Base-by-base conservation (phyloP, 2,113 vertebrate species). In the Rhinoderma darwinii region DNA sequence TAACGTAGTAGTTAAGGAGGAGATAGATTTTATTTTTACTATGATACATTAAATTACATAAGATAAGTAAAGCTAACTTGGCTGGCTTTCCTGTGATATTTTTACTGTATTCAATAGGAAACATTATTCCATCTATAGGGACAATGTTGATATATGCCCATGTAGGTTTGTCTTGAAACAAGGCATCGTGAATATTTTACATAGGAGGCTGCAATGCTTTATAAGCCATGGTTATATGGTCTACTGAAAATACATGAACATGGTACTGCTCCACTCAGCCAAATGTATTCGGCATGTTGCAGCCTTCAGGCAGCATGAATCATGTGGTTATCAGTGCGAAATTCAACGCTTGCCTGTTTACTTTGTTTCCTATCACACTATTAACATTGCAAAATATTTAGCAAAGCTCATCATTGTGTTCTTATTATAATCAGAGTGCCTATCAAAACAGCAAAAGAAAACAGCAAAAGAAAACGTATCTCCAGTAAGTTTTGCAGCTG, bases 301-400 rank as follows among this genome's bases (percentile, higher is more conserved):
- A 72, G 32, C 20, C 70, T 20, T 74, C n/a, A 47, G 73, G n/a
- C 41, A 44, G 8, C 18, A 44, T 75, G 39, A 75, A 75, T 75
- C 73, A 75, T 75, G 37, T 7, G 41, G n/a, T 15, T 2, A 41
- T 27, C 41, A 14, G 6, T 47, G 73, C 41, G 11, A 75, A 37
- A 44, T 75, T 47, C 12, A 75, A n/a, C 73, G 22, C 25, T 75
- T 75, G 12, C 22, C 73, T 75, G 73, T 75, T 75, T 75, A 44
- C 25, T 75, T 43, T 75, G 20, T 75, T 27, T 41, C 41, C 17
- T 75, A 75, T 75, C 73, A 75, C 14, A 27, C 25, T 75, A 74
- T 43, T 74, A 47, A 47, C 73, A 75, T 44, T 75, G 22, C 41
- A 75, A 75, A 75, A 75, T 44, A 75, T 66, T 30, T 32, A 32